phyloP scores from a whole-genome alignment of 2,888 invertebrate species.

The Aleiodes testaceus region DNA sequence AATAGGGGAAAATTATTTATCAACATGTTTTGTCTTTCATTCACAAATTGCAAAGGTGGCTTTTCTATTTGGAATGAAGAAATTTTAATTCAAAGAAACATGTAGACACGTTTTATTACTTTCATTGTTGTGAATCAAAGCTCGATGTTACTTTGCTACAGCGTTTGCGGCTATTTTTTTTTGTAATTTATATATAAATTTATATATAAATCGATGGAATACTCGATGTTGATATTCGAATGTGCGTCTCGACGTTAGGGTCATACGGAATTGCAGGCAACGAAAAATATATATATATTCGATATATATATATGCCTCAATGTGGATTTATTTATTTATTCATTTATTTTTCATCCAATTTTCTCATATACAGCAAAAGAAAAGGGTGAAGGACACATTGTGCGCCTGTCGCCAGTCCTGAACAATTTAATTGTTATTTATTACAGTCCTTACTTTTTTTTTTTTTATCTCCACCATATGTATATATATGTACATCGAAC shows the following conservation, averaged over 20 bases:
- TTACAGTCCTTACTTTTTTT: slow-evolving; percentile 65
- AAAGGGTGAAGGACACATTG: not conserved
- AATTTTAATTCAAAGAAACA: not conserved
- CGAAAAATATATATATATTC: not conserved
- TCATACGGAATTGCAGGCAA: slow-evolving; percentile 19
- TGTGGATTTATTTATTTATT: slow-evolving; percentile 1
- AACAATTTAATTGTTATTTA: slow-evolving; percentile 66
- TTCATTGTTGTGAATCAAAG: slow-evolving; percentile 20
- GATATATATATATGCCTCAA: not conserved
- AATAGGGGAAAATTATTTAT: not conserved
- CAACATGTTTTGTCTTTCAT: not conserved
- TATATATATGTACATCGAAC: slow-evolving; percentile 55
- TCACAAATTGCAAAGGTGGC: not conserved
- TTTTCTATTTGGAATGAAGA: slow-evolving; percentile 56
- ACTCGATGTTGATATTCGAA: slow-evolving; percentile 7
- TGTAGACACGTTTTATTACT: not conserved
- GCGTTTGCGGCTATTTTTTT: slow-evolving; percentile 70
- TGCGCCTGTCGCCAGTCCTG: slow-evolving; percentile 2
- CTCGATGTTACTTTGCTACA: slow-evolving; percentile 57
- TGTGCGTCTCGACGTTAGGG: slow-evolving; percentile 18
- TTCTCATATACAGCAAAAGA: slow-evolving; percentile 19
- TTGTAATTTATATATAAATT: slow-evolving; percentile 49
- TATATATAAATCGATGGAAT: slow-evolving; percentile 8
- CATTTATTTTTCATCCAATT: slow-evolving; percentile 13
- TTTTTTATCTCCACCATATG: slow-evolving; percentile 66